phyloP scores from a whole-genome alignment of 2,113 vertebrate genomes.

The Clupea harengus region DNA sequence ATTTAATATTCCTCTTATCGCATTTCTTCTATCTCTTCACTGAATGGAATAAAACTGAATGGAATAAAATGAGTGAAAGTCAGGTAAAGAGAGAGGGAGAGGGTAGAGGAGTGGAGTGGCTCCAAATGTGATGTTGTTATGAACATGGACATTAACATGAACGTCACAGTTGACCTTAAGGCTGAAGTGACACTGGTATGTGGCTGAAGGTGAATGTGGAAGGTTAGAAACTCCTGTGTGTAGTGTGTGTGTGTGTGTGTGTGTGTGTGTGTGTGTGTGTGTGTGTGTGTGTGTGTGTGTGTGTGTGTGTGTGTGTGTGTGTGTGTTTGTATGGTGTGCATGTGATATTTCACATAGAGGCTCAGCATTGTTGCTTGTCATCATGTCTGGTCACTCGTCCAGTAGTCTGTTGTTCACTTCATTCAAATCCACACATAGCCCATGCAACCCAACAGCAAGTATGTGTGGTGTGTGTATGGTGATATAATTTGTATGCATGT shows the following conservation, averaged over 20 bases:
- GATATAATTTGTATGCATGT: background rate
- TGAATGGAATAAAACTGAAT: too few relatives aligned
- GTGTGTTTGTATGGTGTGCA: background rate
- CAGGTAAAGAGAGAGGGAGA: too few relatives aligned
- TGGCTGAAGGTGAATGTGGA: too few relatives aligned
- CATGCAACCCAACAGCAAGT: background rate
- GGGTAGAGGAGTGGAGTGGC: too few relatives aligned
- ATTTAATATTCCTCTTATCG: too few relatives aligned
- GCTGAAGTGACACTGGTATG: too few relatives aligned
- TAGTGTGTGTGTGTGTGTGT: constrained; percentile 20
- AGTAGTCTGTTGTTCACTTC: background rate
- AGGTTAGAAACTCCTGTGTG: constrained; percentile 37
- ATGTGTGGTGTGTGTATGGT: too few relatives aligned
- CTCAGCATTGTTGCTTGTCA: background rate
- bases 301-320: background rate
- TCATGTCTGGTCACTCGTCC: background rate
- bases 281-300: background rate
- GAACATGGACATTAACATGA: too few relatives aligned
- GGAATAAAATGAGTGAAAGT: too few relatives aligned
- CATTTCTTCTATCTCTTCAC: too few relatives aligned
- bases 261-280: constrained; percentile 19
- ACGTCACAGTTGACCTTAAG: too few relatives aligned
- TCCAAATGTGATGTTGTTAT: too few relatives aligned
- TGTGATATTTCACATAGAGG: background rate
- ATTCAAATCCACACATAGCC: background rate